Conservation (phyloP, 2,797 vertebrate genomes). For the Enteromius afrohamiltoni region DNA sequence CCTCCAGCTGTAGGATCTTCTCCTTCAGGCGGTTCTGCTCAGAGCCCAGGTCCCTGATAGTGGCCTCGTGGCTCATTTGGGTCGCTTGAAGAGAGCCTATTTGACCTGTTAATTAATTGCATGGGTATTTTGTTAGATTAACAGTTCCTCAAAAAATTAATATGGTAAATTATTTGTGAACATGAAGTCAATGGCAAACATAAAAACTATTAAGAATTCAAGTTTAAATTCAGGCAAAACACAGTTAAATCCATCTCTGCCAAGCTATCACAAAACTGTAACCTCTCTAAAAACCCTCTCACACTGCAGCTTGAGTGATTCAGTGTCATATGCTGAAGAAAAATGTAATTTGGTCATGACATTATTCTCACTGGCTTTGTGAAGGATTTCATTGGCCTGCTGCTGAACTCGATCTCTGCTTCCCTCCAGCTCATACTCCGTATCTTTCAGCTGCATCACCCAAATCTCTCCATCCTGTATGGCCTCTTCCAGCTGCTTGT, state of each 20-base stretch:
- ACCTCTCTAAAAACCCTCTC: background rate
- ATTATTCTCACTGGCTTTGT: constrained; percentile 77
- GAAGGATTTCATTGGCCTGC: constrained; percentile 94
- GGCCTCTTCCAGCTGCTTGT: constrained; percentile 95
- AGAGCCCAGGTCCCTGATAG: constrained; percentile 93
- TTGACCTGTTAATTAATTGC: constrained; percentile 80
- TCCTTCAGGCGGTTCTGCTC: constrained; percentile 92
- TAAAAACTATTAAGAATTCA: background rate
- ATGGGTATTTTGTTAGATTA: background rate
- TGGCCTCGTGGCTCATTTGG: constrained; percentile 95
- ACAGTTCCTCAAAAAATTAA: background rate
- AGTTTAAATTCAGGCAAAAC: background rate
- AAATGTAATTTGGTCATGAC: constrained; percentile 43
- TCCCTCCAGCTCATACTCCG: constrained; percentile 92
- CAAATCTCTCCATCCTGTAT: constrained; percentile 92
- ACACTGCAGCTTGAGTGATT: constrained; percentile 23
- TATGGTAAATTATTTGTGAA: background rate
- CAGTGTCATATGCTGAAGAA: constrained; percentile 19
- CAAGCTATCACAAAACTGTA: background rate
- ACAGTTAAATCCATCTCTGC: constrained; percentile 24
- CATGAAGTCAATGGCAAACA: background rate
- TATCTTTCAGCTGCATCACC: constrained; percentile 96
- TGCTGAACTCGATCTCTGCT: constrained; percentile 92
- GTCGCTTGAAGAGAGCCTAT: constrained; percentile 97
- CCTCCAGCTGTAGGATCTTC: constrained; percentile 88